phyloP scores from a whole-genome alignment of 2,888 invertebrate species.

The Hipparchia semele region DNA sequence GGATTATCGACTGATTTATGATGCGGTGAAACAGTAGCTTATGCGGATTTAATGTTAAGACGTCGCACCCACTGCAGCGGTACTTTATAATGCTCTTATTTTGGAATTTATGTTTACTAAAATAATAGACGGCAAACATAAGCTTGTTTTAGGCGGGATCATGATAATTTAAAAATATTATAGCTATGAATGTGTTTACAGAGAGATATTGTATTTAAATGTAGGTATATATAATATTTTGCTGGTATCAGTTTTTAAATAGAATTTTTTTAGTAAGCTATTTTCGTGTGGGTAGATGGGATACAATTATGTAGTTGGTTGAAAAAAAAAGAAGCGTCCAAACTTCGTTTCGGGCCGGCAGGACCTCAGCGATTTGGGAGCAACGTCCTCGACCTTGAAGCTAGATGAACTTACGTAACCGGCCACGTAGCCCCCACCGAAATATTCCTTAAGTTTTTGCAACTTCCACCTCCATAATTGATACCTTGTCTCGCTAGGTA shows the following conservation, averaged over 20 bases:
- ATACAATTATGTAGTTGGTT: constrained; percentile 34
- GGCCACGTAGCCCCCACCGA: constrained; percentile 73
- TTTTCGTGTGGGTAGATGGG: constrained; percentile 34
- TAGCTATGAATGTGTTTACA: background rate
- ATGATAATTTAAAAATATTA: background rate
- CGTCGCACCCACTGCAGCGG: background rate
- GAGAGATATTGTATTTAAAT: background rate
- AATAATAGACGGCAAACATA: background rate
- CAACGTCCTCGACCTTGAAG: constrained; percentile 82
- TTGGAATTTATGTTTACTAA: background rate
- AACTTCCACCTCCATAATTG: constrained; percentile 61
- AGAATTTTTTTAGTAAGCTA: constrained; percentile 9
- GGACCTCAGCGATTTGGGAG: constrained; percentile 81
- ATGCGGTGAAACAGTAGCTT: constrained; percentile 12
- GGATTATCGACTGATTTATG: constrained; percentile 22
- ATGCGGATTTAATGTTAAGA: constrained; percentile 16
- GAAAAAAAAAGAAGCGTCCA: constrained; percentile 70
- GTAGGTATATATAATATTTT: background rate
- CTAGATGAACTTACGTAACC: constrained; percentile 82
- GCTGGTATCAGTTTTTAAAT: background rate
- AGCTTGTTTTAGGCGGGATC: background rate
- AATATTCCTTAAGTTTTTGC: constrained; percentile 77
- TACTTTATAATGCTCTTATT: background rate
- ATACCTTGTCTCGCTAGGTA: constrained; percentile 31
- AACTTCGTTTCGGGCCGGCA: constrained; percentile 60